Base-by-base conservation (phyloP, 2,888 invertebrate species). In the Mantis religiosa region DNA sequence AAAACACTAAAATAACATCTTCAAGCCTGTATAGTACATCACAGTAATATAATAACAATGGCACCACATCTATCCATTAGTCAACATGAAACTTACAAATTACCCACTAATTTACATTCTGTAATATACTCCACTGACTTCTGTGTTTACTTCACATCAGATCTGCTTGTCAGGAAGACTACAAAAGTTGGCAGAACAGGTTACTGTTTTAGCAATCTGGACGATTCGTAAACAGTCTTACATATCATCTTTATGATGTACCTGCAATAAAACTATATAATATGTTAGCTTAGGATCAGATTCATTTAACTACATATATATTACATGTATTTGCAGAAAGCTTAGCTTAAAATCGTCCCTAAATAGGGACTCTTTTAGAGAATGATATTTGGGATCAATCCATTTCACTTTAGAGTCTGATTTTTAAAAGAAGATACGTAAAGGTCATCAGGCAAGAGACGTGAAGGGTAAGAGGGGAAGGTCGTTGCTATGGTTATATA, bases 1-100 rank as follows among this genome's bases (percentile, higher is more conserved):
- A 93, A 25, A 71, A 71, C 54, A 20, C 25, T 71, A 71, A 20
- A 71, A 20, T 71, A 71, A 71, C 54, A 71, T 71, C 54, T 71
- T 71, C 25, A 71, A 71, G 54, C 20, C 54, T 20, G 20, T 71
- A 20, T 20, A 25, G 20, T 71, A 71, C 15, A 71, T 71, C 54
- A 71, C 54, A 71, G 54, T 71, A 71, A 71, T 71, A 71, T 0
- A 71, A 71, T 71, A 71, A 71, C 54, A 71, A 71, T 6, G 20
- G 20, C 54, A 71, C 20, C 4, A 54, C 1, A 4, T 54, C 15
- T 7, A 54, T 54, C 3, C 54, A 71, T 71, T 41, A 41, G 41
- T 41, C 41, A 41, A 25, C 54, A 71, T 71, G 25, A 71, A 71
- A 71, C 20, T 20, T 14, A 1, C 54, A 71, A 20, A 0, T 71